These are phyloP conservation scores for Cerastis rubricosa DNA, from an alignment of 2,888 invertebrate species.

Conservation along the genomic window DNA sequence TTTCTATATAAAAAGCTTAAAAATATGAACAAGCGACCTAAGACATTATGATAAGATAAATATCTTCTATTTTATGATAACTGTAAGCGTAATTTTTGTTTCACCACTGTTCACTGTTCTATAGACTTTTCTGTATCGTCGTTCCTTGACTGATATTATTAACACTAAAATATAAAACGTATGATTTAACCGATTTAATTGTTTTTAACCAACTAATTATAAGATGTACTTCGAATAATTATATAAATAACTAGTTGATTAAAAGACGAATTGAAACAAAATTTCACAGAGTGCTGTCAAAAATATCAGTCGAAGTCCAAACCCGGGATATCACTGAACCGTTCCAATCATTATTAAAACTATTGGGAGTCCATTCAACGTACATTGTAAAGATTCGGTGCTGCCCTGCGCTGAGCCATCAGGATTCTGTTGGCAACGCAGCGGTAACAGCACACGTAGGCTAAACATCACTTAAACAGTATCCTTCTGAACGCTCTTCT, in stretches of 20 bases:
- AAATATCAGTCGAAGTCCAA: conserved; percentile 48
- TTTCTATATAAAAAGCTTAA: conserved; percentile 67
- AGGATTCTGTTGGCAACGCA: conserved; percentile 92
- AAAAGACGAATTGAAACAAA: conserved; percentile 1
- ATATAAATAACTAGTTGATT: conserved; percentile 38
- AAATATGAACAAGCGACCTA: conserved; percentile 72
- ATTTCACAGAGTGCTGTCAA: conserved; percentile 1
- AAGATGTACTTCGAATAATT: not conserved
- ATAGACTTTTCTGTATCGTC: conserved; percentile 34
- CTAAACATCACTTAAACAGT: conserved; percentile 98
- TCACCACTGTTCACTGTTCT: conserved; percentile 50
- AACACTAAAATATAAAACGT: not conserved
- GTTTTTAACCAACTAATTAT: conserved; percentile 28
- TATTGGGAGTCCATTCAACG: conserved; percentile 76
- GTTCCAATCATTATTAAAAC: conserved; percentile 40
- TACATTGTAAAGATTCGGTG: conserved; percentile 91
- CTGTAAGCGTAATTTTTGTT: conserved; percentile 60
- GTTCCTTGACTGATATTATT: conserved; percentile 51
- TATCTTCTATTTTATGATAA: conserved; percentile 46
- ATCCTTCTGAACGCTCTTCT: conserved; percentile 98
- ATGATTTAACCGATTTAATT: not conserved
- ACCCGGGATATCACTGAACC: conserved; percentile 44
- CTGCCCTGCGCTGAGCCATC: conserved; percentile 92
- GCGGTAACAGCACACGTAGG: conserved; percentile 95
- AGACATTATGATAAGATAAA: conserved; percentile 65